Evolutionary conservation across 2,888 invertebrate genomes (phyloP).

Genomic region (Aphidius colemani): DNA sequence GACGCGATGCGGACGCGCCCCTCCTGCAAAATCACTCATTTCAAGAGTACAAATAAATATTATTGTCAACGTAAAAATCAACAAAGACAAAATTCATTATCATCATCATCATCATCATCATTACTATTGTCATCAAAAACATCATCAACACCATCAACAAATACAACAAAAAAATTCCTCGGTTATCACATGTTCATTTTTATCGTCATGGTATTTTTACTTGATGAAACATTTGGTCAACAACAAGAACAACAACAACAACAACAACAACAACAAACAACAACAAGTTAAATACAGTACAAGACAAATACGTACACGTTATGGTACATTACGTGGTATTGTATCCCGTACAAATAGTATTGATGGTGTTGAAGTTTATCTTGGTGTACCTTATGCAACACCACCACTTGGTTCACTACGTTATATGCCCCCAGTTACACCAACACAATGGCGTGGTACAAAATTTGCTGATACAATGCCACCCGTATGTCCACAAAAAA

Average conservation of each 20-base stretch:
- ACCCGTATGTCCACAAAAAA: conserved; percentile 87
- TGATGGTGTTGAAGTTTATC: conserved; percentile 86
- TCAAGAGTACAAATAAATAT: conserved; percentile 44
- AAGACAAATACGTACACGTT: conserved; percentile 84
- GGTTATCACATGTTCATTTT: background rate
- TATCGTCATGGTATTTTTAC: background rate
- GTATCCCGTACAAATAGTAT: conserved; percentile 71
- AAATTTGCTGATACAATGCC: conserved; percentile 81
- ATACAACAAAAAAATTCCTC: too few species aligned
- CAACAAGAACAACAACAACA: conserved; percentile 14
- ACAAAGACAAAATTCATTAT: background rate
- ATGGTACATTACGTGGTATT: conserved; percentile 85
- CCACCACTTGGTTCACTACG: conserved; percentile 88
- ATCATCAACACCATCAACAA: too few species aligned
- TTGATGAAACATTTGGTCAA: background rate
- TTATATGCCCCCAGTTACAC: conserved; percentile 94
- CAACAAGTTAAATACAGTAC: conserved; percentile 75
- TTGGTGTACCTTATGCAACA: conserved; percentile 93
- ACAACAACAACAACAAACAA: conserved; percentile 46
- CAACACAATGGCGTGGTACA: conserved; percentile 83
- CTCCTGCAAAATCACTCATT: conserved; percentile 39
- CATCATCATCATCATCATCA: background rate
- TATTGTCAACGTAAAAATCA: background rate
- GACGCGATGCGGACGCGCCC: conserved; percentile 59
- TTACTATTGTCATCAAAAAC: background rate